Evolutionary conservation across 2,888 invertebrate genomes (phyloP).

Genomic region (Heliconius aoede): DNA sequence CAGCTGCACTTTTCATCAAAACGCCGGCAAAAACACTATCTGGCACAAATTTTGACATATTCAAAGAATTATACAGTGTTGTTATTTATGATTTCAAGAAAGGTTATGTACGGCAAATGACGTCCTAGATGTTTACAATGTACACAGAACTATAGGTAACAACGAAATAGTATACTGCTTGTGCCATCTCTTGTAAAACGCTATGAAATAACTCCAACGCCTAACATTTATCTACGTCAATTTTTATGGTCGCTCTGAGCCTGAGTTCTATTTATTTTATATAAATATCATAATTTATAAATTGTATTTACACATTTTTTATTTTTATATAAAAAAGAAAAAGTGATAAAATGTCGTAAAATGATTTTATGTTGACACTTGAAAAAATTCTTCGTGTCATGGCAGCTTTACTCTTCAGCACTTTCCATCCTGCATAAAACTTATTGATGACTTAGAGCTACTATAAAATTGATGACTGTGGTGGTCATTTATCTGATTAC

Average conservation of each 20-base stretch:
- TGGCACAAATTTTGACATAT: too few relatives aligned
- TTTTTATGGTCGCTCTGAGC: not conserved
- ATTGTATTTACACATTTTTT: not conserved
- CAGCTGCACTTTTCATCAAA: too few relatives aligned
- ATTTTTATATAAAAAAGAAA: not conserved
- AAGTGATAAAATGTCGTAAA: not conserved
- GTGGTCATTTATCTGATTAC: not conserved
- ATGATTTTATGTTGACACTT: not conserved
- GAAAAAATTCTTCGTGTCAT: not conserved
- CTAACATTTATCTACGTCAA: not conserved
- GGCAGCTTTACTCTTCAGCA: not conserved
- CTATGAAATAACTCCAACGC: too few relatives aligned
- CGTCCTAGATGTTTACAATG: too few relatives aligned
- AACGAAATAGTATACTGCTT: too few relatives aligned
- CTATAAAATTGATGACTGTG: not conserved
- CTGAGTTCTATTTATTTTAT: not conserved
- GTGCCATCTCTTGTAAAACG: too few relatives aligned
- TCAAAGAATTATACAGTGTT: too few relatives aligned
- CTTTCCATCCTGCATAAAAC: not conserved
- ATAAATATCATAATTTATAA: not conserved
- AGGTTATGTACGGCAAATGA: too few relatives aligned
- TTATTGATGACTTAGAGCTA: not conserved
- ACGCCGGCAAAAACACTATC: too few relatives aligned
- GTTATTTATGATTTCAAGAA: too few relatives aligned
- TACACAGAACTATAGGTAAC: too few relatives aligned